Conservation (phyloP, 2,888 invertebrate species). For the Drosophila suboccidentalis region DNA sequence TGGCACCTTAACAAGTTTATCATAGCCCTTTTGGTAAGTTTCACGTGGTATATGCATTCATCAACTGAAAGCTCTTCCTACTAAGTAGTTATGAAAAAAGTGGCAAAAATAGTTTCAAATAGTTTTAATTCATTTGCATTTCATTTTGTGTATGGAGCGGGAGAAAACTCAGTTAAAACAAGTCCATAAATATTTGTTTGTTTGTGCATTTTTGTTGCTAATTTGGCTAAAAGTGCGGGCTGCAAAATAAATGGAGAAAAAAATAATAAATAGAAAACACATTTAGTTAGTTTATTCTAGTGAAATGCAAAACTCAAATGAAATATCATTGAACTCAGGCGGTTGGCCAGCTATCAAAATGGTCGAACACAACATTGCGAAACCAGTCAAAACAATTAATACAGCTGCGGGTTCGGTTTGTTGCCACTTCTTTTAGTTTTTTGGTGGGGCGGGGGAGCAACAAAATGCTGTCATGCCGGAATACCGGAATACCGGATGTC, state of each 20-base stretch:
- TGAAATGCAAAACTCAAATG: slow-evolving; percentile 19
- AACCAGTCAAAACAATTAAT: slow-evolving; percentile 46
- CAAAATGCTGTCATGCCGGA: slow-evolving; percentile 13
- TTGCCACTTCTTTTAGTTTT: slow-evolving; percentile 8
- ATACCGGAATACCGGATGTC: slow-evolving; percentile 38
- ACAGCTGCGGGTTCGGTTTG: slow-evolving; percentile 30
- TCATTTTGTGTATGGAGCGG: background rate
- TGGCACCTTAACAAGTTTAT: background rate
- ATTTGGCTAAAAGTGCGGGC: slow-evolving; percentile 38
- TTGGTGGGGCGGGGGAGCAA: background rate
- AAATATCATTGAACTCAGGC: slow-evolving; percentile 29
- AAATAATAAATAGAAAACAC: slow-evolving; percentile 4
- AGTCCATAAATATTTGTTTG: slow-evolving; percentile 26
- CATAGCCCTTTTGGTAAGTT: background rate
- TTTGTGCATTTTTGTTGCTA: slow-evolving; percentile 28
- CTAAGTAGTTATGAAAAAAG: slow-evolving; percentile 20
- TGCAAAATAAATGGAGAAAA: slow-evolving; percentile 6
- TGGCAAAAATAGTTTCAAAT: slow-evolving; percentile 32
- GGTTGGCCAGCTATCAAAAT: slow-evolving; percentile 32
- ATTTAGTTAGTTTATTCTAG: slow-evolving; percentile 21
- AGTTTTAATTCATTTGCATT: slow-evolving; percentile 41
- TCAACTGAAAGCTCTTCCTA: background rate
- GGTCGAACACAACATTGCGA: slow-evolving; percentile 4
- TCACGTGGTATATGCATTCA: slow-evolving; percentile 10
- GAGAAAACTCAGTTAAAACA: slow-evolving; percentile 31